A percentile compares a stretch with the other conserved stretches of the same genome.
phyloP scores from a whole-genome alignment of 2,888 invertebrate genomes.

The Macaria liturata region DNA sequence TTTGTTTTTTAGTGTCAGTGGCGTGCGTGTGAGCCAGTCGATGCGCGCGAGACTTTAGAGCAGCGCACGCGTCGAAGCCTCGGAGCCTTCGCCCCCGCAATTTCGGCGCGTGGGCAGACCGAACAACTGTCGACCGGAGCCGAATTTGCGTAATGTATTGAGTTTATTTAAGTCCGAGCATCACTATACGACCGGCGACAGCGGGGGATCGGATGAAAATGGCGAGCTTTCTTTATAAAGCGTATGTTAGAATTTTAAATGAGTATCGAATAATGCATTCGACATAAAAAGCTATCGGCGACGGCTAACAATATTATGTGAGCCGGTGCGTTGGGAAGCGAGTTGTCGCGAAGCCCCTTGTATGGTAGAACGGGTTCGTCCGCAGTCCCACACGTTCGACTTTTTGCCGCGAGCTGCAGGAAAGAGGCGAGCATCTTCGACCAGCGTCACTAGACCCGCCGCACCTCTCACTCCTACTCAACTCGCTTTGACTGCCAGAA shows the following conservation, averaged over 20 bases:
- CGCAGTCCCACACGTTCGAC: constrained; percentile 80
- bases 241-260: constrained; percentile 83
- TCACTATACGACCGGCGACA: constrained; percentile 59
- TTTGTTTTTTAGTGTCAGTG: constrained; percentile 48
- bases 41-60: constrained; percentile 70
- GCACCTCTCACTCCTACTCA: constrained; percentile 44
- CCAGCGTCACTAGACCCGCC: constrained; percentile 55
- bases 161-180: constrained; percentile 28
- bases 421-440: constrained; percentile 63
- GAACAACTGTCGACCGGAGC: constrained; percentile 63
- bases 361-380: constrained; percentile 81
- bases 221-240: constrained; percentile 80
- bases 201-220: constrained; percentile 76
- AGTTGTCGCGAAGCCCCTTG: constrained; percentile 74
- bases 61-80: constrained; percentile 74
- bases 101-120: constrained; percentile 73
- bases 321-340: constrained; percentile 79
- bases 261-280: constrained; percentile 83
- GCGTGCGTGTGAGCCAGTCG: constrained; percentile 67
- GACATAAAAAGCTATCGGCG: constrained; percentile 82
- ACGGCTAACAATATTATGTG: constrained; percentile 81
- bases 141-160: constrained; percentile 79
- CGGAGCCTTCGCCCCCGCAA: constrained; percentile 74
- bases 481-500: constrained; percentile 28
- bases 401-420: constrained; percentile 75